Conservation (phyloP, 2,888 invertebrate species). For the Holacanthella duospinosa region DNA sequence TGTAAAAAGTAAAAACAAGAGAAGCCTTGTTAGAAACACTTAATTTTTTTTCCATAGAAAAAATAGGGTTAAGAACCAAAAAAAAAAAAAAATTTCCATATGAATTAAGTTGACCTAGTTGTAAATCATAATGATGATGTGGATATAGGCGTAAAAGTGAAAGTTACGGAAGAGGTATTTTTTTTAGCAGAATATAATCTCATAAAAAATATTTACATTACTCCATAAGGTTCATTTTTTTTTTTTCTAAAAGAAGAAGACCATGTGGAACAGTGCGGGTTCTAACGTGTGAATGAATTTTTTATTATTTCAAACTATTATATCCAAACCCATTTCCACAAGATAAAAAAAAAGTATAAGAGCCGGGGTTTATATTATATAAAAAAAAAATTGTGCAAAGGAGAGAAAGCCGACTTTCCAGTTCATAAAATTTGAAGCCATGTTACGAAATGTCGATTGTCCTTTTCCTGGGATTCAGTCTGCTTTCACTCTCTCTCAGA, state of each 20-base stretch:
- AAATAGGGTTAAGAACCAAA: not conserved
- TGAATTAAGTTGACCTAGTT: conserved; percentile 1
- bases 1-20: not conserved
- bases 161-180: not conserved
- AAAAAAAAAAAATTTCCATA: conserved; percentile 4
- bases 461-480: not conserved
- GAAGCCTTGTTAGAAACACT: not conserved
- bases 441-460: conserved; percentile 3
- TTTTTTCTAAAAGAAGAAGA: too few relatives aligned
- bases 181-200: not conserved
- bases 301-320: not conserved
- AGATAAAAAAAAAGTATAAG: not conserved
- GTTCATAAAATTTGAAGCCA: conserved; percentile 2
- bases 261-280: too few relatives aligned
- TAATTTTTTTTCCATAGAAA: not conserved
- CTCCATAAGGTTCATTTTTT: not conserved
- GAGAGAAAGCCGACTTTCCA: not conserved
- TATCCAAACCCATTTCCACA: not conserved
- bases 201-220: conserved; percentile 5
- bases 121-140: conserved; percentile 1
- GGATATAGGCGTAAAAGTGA: not conserved
- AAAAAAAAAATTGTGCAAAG: not conserved
- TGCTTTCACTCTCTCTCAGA: not conserved
- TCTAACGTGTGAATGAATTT: not conserved
- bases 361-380: not conserved